phyloP scores from a whole-genome alignment of 2,888 invertebrate genomes.

The Chrysotoxum bicinctum region DNA sequence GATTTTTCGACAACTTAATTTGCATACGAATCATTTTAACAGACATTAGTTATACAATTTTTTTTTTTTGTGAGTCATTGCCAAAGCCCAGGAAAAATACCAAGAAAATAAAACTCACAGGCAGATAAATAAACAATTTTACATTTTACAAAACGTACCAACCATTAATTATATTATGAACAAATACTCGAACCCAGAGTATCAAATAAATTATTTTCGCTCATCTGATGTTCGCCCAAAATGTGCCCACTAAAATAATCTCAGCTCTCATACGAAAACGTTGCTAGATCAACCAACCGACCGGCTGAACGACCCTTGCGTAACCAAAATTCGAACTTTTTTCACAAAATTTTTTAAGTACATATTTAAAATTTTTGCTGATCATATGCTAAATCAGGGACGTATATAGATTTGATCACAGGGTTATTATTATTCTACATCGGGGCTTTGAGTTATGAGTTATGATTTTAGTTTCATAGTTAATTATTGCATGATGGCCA shows the following conservation, averaged over 20 bases:
- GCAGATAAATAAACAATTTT: slow-evolving; percentile 9
- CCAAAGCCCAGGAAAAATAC: background rate
- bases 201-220: slow-evolving; percentile 58
- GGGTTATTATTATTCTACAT: too few relatives aligned
- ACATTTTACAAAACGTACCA: slow-evolving; percentile 10
- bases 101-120: background rate
- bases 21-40: slow-evolving; percentile 43
- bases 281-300: background rate
- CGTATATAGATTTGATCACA: background rate
- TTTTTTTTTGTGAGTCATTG: slow-evolving; percentile 22
- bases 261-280: slow-evolving; percentile 19
- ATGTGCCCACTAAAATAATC: slow-evolving; percentile 40
- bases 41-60: slow-evolving; percentile 51
- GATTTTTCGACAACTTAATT: slow-evolving; percentile 53
- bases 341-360: slow-evolving; percentile 21
- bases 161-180: slow-evolving; percentile 33
- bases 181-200: slow-evolving; percentile 13
- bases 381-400: slow-evolving; percentile 7
- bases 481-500: too few relatives aligned
- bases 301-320: slow-evolving; percentile 6
- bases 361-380: slow-evolving; percentile 23
- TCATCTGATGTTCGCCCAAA: slow-evolving; percentile 1
- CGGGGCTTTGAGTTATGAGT: too few relatives aligned
- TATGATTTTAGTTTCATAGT: too few relatives aligned
- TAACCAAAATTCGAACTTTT: slow-evolving; percentile 33